These are phyloP conservation scores for Xyliphius kryptos DNA, from an alignment of 2,113 vertebrate genomes.

Conservation along the genomic window DNA sequence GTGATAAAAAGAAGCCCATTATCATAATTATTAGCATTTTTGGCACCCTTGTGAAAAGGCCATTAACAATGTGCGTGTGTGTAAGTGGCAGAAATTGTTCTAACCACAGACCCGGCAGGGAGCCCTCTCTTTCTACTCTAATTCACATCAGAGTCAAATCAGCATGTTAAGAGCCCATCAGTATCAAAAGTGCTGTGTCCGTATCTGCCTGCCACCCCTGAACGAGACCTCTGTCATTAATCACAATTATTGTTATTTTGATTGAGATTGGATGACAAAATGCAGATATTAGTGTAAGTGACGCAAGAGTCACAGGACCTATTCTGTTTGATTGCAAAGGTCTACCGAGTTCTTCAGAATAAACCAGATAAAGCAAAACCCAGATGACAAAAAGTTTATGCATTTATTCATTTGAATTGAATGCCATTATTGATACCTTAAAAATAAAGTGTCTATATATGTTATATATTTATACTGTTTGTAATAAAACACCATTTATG, in stretches of 20 bases:
- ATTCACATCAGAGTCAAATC: conserved; percentile 53
- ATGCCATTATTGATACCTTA: no score
- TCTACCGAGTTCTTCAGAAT: background rate
- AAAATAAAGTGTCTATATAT: no score
- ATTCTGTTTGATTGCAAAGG: conserved; percentile 31
- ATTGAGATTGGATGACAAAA: conserved; percentile 45
- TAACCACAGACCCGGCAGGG: conserved; percentile 47
- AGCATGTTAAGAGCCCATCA: conserved; percentile 48
- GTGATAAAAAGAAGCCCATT: conserved; percentile 47
- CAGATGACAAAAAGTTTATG: conserved; percentile 15
- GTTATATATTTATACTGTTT: no score
- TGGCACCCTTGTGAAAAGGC: conserved; percentile 43
- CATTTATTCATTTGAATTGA: background rate
- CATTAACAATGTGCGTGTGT: conserved; percentile 40
- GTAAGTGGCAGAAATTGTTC: conserved; percentile 50
- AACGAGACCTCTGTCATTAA: conserved; percentile 43
- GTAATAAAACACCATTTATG: no score
- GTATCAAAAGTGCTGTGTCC: conserved; percentile 41
- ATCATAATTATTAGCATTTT: conserved; percentile 45
- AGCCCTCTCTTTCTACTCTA: conserved; percentile 47
- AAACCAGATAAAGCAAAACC: background rate
- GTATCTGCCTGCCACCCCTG: conserved; percentile 33
- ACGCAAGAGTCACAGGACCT: conserved; percentile 11
- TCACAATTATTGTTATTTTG: conserved; percentile 44
- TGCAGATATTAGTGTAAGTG: conserved; percentile 40